Conservation (phyloP, 2,113 vertebrate genomes). For the Otis tarda region DNA sequence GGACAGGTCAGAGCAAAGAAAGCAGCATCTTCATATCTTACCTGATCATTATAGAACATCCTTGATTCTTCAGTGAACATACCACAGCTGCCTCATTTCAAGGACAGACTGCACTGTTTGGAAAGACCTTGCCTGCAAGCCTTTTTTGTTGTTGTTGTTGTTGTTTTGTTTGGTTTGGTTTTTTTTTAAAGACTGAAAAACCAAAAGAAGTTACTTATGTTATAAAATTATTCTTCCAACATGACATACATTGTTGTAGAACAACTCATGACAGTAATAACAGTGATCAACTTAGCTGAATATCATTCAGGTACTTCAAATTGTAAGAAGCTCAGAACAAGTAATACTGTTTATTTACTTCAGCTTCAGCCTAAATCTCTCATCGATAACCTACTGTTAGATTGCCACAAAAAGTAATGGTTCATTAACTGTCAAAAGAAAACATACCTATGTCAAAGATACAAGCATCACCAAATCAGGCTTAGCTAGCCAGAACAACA, state of each 20-base stretch:
- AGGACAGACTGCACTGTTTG: neutral
- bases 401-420: constrained; percentile 55
- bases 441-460: constrained; percentile 50
- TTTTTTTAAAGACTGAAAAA: constrained; percentile 5
- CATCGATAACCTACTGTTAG: constrained; percentile 53
- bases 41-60: neutral
- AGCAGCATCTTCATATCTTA: neutral
- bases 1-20: neutral
- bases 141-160: neutral
- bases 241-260: neutral
- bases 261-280: neutral
- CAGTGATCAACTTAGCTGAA: constrained; percentile 5
- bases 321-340: constrained; percentile 42
- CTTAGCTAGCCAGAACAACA: constrained; percentile 28
- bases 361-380: constrained; percentile 56
- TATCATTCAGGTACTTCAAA: constrained; percentile 33
- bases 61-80: neutral
- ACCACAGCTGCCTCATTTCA: neutral
- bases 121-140: neutral
- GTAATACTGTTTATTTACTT: constrained; percentile 63
- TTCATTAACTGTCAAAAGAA: constrained; percentile 51
- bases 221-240: constrained; percentile 34
- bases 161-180: neutral
- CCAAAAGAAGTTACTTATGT: neutral
- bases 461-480: constrained; percentile 46